A percentile compares a stretch with the other conserved stretches of the same genome.
These are phyloP conservation scores for Monodelphis domestica DNA, from an alignment of 2,797 vertebrate species.

Conservation along the genomic window DNA sequence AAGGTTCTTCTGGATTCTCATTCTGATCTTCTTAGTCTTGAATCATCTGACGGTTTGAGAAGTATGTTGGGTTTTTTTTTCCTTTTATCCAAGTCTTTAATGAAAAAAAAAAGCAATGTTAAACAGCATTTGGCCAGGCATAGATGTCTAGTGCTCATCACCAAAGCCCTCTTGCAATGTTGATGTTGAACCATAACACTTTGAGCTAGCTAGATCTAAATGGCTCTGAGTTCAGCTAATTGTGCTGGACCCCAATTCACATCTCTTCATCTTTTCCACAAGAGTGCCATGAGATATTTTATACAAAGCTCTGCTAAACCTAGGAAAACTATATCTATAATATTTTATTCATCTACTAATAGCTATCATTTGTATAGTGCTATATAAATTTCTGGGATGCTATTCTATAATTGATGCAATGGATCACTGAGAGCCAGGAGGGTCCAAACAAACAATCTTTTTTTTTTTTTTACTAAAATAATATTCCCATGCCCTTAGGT, in stretches of 20 bases:
- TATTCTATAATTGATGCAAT: not conserved
- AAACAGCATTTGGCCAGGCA: not conserved
- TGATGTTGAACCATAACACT: not conserved
- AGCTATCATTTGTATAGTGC: not conserved
- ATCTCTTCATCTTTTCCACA: not conserved
- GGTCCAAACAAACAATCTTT: not conserved
- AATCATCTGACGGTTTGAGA: not conserved
- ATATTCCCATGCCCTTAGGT: not conserved
- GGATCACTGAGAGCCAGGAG: not conserved
- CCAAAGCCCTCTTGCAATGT: not conserved
- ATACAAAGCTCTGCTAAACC: not conserved
- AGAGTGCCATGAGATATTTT: not conserved
- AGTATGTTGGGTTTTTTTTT: not conserved
- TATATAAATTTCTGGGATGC: not conserved
- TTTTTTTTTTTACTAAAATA: not conserved
- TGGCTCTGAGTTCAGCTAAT: not conserved
- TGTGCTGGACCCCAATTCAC: not conserved
- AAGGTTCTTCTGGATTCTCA: not conserved
- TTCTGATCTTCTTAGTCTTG: not conserved
- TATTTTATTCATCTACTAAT: not conserved
- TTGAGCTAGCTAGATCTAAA: not conserved
- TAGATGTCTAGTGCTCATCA: not conserved
- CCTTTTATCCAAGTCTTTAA: not conserved
- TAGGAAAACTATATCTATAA: not conserved
- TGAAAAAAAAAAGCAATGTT: not conserved